These are phyloP conservation scores for Diglossa brunneiventris DNA, from an alignment of 2,113 vertebrate species.

Conservation along the genomic window DNA sequence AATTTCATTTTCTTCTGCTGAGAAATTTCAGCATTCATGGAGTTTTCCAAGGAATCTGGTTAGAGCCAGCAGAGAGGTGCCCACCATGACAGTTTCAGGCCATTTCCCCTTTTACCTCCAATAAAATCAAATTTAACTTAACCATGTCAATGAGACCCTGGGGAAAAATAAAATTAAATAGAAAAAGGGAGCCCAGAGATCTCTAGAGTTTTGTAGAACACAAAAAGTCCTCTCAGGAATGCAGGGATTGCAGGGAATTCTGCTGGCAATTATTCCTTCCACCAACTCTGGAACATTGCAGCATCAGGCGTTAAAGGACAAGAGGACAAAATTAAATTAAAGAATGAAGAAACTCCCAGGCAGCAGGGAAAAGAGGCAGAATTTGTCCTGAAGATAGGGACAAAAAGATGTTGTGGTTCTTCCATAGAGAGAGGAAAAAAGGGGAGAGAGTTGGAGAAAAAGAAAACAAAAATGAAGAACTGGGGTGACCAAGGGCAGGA, in stretches of 20 bases:
- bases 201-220: background rate
- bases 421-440: background rate
- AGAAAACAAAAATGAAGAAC: background rate
- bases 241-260: background rate
- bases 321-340: background rate
- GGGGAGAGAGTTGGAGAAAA: background rate
- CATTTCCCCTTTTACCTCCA: background rate
- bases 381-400: background rate
- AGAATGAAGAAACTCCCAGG: background rate
- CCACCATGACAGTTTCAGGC: background rate
- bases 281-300: background rate
- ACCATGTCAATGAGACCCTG: background rate
- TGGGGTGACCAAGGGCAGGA: background rate
- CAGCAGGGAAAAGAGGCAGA: background rate
- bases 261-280: background rate
- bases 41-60: background rate
- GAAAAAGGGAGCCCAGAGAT: background rate
- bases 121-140: background rate
- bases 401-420: background rate
- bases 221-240: background rate
- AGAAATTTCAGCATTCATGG: background rate
- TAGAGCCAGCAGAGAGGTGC: background rate
- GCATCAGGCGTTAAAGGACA: background rate
- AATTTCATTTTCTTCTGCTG: background rate
- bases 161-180: background rate